Conservation (phyloP, 2,888 invertebrate genomes). For the Choristoneura rosaceana region DNA sequence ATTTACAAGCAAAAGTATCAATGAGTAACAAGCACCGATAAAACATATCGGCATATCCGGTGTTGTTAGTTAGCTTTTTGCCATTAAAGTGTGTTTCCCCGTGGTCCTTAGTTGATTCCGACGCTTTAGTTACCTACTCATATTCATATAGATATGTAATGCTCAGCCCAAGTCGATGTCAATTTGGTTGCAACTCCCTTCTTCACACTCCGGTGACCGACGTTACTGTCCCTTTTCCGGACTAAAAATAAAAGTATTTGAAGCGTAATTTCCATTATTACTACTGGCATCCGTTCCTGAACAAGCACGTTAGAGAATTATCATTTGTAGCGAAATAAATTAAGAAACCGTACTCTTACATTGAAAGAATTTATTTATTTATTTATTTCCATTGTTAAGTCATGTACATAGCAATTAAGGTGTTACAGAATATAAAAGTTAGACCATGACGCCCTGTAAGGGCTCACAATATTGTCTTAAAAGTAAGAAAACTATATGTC, state of each 20-base stretch:
- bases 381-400: no score
- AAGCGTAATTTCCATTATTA: slow-evolving; percentile 30
- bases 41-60: slow-evolving; percentile 24
- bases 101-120: not conserved
- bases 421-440: no score
- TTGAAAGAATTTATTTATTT: not conserved
- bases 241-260: slow-evolving; percentile 44
- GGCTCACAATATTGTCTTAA: no score
- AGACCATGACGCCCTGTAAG: no score
- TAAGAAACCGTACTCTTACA: not conserved
- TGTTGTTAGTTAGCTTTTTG: not conserved
- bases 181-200: slow-evolving; percentile 54
- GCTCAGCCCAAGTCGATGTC: slow-evolving; percentile 8
- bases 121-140: not conserved
- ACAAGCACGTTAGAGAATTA: not conserved
- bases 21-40: slow-evolving; percentile 26
- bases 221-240: slow-evolving; percentile 54
- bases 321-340: not conserved
- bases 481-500: no score
- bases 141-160: slow-evolving; percentile 4
- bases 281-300: slow-evolving; percentile 14
- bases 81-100: slow-evolving; percentile 10
- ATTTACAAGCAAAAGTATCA: slow-evolving; percentile 18
- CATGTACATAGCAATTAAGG: no score
- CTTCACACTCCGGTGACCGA: slow-evolving; percentile 57